phyloP scores from a whole-genome alignment of 2,888 invertebrate species.

The Pycnomerus fuliginosus region DNA sequence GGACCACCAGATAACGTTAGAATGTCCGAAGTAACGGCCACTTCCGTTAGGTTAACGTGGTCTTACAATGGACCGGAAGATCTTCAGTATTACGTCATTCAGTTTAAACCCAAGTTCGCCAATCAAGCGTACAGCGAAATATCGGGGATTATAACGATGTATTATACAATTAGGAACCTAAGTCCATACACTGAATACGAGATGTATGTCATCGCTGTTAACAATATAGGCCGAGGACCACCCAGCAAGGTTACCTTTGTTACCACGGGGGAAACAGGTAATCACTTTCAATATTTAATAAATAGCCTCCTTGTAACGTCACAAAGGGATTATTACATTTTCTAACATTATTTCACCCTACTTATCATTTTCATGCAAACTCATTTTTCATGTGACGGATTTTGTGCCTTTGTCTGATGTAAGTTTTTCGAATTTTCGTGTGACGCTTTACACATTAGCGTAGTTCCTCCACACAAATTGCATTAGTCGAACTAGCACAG shows the following conservation, averaged over 20 bases:
- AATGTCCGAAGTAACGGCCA: slow-evolving; percentile 91
- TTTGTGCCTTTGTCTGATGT: slow-evolving; percentile 45
- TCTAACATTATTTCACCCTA: slow-evolving; percentile 16
- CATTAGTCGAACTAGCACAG: slow-evolving; percentile 13
- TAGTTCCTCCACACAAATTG: slow-evolving; percentile 26
- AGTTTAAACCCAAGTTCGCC: slow-evolving; percentile 93
- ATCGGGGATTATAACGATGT: slow-evolving; percentile 89
- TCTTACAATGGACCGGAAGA: slow-evolving; percentile 86
- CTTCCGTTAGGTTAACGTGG: slow-evolving; percentile 92
- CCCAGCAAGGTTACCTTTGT: slow-evolving; percentile 86
- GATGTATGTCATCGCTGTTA: slow-evolving; percentile 93
- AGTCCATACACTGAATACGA: slow-evolving; percentile 96
- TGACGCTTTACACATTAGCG: slow-evolving; percentile 39
- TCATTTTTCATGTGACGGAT: slow-evolving; percentile 37
- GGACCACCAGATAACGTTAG: slow-evolving; percentile 86
- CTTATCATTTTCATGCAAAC: slow-evolving; percentile 45
- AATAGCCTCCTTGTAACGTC: neutral
- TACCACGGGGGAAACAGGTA: slow-evolving; percentile 97
- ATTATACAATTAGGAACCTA: slow-evolving; percentile 85
- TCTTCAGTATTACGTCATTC: slow-evolving; percentile 93
- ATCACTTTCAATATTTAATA: slow-evolving; percentile 44
- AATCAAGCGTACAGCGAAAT: slow-evolving; percentile 91
- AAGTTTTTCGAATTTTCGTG: slow-evolving; percentile 46
- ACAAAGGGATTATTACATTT: too few species aligned
- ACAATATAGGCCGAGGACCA: slow-evolving; percentile 89